Conservation (phyloP, 2,888 invertebrate genomes). For the Microctonus hyperodae region DNA sequence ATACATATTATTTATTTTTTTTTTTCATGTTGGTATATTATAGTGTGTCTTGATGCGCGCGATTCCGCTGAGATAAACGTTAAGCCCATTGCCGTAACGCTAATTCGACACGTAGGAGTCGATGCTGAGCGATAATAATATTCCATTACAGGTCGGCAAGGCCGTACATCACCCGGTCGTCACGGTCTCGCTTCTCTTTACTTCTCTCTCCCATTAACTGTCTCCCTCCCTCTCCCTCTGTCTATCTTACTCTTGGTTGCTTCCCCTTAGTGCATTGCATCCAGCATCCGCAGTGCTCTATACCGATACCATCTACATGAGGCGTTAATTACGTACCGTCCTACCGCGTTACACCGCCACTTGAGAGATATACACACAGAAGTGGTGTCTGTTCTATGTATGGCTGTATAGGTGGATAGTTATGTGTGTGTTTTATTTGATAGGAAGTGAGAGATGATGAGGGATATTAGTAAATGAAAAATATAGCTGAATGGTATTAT, state of each 20-base stretch:
- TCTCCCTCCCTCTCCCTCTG: not conserved
- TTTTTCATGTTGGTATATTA: not conserved
- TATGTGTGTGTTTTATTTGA: not conserved
- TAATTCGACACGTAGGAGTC: conserved; percentile 56
- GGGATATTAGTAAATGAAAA: no score
- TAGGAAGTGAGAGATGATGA: not conserved
- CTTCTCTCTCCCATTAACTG: conserved; percentile 41
- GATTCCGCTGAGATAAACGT: conserved; percentile 15
- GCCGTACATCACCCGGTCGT: conserved; percentile 59
- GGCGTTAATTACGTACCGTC: conserved; percentile 62
- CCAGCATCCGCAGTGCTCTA: conserved; percentile 19
- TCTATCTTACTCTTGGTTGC: not conserved
- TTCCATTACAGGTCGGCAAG: conserved; percentile 58
- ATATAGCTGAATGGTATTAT: no score
- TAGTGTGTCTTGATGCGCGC: not conserved
- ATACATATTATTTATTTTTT: no score
- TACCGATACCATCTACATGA: conserved; percentile 60
- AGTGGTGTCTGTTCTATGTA: not conserved
- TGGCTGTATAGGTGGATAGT: not conserved
- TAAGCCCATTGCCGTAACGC: conserved; percentile 25
- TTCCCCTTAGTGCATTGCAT: conserved; percentile 31
- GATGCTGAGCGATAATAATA: conserved; percentile 62
- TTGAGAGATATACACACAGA: conserved; percentile 50
- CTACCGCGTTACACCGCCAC: conserved; percentile 60
- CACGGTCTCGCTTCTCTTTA: conserved; percentile 45